Conservation (phyloP, 1,140 invertebrate species). For the Prorops nasuta region DNA sequence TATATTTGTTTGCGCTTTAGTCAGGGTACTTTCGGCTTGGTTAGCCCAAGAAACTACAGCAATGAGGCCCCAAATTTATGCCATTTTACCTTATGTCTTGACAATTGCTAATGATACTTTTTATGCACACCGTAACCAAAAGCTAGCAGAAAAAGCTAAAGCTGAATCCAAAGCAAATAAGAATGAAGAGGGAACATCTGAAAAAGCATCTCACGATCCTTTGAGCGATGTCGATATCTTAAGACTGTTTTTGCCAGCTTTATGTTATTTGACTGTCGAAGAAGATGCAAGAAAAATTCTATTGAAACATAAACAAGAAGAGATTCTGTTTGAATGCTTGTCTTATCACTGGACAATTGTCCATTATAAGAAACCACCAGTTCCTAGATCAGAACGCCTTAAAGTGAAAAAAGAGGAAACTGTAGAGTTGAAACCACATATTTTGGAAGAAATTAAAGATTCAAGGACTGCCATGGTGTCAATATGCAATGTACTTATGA, state of each 20-base stretch:
- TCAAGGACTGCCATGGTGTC: slow-evolving; percentile 80
- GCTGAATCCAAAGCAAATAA: slow-evolving; percentile 58
- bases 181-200: slow-evolving; percentile 46
- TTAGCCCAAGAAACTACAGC: slow-evolving; percentile 89
- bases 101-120: slow-evolving; percentile 80
- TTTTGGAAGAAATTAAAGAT: slow-evolving; percentile 78
- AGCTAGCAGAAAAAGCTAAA: slow-evolving; percentile 64
- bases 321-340: slow-evolving; percentile 76
- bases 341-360: slow-evolving; percentile 84
- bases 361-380: slow-evolving; percentile 78
- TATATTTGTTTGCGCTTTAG: slow-evolving; percentile 77
- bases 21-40: slow-evolving; percentile 83
- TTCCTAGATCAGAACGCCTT: slow-evolving; percentile 73
- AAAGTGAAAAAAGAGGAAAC: slow-evolving; percentile 72
- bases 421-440: slow-evolving; percentile 69
- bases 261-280: slow-evolving; percentile 89
- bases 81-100: slow-evolving; percentile 75
- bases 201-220: slow-evolving; percentile 58
- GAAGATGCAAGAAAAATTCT: slow-evolving; percentile 81
- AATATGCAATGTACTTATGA: slow-evolving; percentile 90
- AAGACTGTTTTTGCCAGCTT: slow-evolving; percentile 77
- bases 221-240: slow-evolving; percentile 71
- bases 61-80: slow-evolving; percentile 78
- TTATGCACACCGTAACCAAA: slow-evolving; percentile 66
- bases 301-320: slow-evolving; percentile 75